Evolutionary conservation across 2,888 invertebrate species (phyloP).

Genomic region (Pegoplata infirma): DNA sequence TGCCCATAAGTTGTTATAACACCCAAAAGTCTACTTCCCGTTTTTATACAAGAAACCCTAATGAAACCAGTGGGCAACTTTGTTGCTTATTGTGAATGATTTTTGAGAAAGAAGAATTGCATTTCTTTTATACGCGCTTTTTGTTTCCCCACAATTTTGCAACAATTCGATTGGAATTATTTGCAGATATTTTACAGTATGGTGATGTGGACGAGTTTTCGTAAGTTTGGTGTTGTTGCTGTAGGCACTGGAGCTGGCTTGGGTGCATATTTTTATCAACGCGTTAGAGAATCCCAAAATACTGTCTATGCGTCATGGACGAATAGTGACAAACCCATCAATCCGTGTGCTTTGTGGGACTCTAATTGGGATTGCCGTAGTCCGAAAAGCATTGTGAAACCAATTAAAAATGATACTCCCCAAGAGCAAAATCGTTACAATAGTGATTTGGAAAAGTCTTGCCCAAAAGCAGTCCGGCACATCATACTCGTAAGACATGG

Average conservation of each 20-base stretch:
- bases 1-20: too few relatives aligned
- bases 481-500: conserved; percentile 95
- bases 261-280: conserved; percentile 81
- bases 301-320: conserved; percentile 84
- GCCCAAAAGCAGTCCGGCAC: conserved; percentile 82
- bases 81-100: conserved; percentile 33
- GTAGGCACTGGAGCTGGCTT: conserved; percentile 84
- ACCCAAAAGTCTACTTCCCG: too few relatives aligned
- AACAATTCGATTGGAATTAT: too few relatives aligned
- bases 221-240: conserved; percentile 76
- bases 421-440: conserved; percentile 85
- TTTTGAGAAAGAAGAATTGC: too few relatives aligned
- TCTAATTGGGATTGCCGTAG: conserved; percentile 93
- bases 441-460: conserved; percentile 82
- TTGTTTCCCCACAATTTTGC: too few relatives aligned
- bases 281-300: conserved; percentile 77
- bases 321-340: conserved; percentile 74
- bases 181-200: conserved; percentile 38
- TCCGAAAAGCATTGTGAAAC: conserved; percentile 85
- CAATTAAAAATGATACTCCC: conserved; percentile 78
- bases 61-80: too few relatives aligned
- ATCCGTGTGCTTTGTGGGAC: conserved; percentile 85
- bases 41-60: too few relatives aligned
- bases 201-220: conserved; percentile 62
- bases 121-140: conserved; percentile 33